These are phyloP conservation scores for Macrotus californicus DNA, from an alignment of 2,113 vertebrate genomes.

Conservation along the genomic window DNA sequence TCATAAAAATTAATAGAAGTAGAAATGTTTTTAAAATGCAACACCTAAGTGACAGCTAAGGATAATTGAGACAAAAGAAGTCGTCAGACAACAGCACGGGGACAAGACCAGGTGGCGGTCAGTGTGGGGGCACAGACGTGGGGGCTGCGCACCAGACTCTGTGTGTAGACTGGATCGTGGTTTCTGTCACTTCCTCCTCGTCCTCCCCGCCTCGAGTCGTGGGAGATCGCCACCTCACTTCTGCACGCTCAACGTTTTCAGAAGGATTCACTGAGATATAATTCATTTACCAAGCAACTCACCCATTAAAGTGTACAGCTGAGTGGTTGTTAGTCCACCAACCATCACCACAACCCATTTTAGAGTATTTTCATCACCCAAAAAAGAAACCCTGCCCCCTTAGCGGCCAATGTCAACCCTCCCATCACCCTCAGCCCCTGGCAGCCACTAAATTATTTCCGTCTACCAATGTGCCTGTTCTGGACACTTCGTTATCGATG, in stretches of 20 bases:
- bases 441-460: not conserved
- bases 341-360: not conserved
- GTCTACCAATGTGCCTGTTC: not conserved
- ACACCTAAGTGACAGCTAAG: not conserved
- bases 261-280: not conserved
- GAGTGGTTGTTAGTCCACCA: not conserved
- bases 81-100: not conserved
- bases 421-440: not conserved
- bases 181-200: not conserved
- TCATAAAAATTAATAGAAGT: not conserved
- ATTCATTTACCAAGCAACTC: not conserved
- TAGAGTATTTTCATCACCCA: not conserved
- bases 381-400: not conserved
- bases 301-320: not conserved
- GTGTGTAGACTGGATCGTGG: rapidly evolving
- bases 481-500: not conserved
- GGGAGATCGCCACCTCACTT: not conserved
- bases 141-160: not conserved
- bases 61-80: not conserved
- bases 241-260: not conserved
- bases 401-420: too few relatives aligned
- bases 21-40: not conserved
- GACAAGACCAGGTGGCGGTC: not conserved
- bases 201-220: too few relatives aligned
- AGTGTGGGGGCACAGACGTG: not conserved